Conservation (phyloP, 1,140 invertebrate species). For the Diuraphis noxia region DNA sequence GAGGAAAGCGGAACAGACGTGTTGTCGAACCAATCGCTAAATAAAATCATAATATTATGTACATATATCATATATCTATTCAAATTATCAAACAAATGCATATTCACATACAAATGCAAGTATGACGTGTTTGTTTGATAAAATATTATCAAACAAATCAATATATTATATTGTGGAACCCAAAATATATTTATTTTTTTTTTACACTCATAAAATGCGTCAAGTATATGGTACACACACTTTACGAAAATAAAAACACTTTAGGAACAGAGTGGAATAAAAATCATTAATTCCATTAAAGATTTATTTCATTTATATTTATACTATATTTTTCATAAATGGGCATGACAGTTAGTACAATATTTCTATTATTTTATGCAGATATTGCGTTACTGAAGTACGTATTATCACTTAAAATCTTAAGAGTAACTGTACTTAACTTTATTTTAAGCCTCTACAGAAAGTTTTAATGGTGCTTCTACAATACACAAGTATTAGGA, state of each 20-base stretch:
- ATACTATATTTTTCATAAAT: neutral
- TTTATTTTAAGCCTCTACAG: neutral
- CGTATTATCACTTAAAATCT: neutral
- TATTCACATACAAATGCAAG: neutral
- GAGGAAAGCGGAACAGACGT: neutral
- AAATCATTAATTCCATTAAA: neutral
- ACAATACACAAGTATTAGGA: neutral
- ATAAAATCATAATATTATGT: neutral
- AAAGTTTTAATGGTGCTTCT: conserved; percentile 2
- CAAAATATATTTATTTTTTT: neutral
- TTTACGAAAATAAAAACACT: neutral
- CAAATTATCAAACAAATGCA: neutral
- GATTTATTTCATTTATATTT: neutral
- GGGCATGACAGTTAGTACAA: neutral
- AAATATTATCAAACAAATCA: neutral
- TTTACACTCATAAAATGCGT: neutral
- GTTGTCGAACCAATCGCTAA: neutral
- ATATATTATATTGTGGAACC: neutral
- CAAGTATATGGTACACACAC: neutral
- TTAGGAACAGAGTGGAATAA: neutral
- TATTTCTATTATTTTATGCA: neutral
- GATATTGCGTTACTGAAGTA: neutral
- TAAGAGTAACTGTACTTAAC: neutral
- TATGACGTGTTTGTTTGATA: neutral
- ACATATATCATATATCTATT: neutral